phyloP scores from a whole-genome alignment of 2,797 vertebrate species.

The Melanotaenia trifasciata region DNA sequence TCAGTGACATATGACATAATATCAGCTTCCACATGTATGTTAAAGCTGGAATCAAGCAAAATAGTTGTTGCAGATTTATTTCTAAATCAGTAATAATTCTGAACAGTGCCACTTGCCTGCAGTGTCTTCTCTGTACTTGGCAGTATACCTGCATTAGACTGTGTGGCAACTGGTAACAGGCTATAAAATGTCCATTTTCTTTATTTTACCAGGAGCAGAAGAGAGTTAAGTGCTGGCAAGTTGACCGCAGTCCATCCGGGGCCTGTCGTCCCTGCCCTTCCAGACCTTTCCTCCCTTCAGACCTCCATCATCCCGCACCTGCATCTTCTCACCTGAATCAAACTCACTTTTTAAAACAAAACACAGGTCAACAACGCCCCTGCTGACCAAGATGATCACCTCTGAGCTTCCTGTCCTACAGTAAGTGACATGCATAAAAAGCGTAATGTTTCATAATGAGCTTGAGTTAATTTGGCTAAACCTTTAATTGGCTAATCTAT shows the following conservation, averaged over 20 bases:
- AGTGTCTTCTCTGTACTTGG: no score
- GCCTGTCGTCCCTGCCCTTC: conserved; percentile 51
- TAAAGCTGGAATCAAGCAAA: not conserved
- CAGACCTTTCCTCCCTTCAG: conserved; percentile 34
- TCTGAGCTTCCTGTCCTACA: conserved; percentile 97
- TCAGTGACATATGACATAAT: conserved; percentile 8
- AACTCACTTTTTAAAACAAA: conserved; percentile 34
- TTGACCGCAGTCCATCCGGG: conserved; percentile 52
- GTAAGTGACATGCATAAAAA: conserved; percentile 83
- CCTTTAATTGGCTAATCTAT: not conserved
- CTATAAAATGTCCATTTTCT: not conserved
- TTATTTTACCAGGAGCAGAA: conserved; percentile 50
- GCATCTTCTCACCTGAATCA: conserved; percentile 33
- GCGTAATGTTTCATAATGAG: not conserved
- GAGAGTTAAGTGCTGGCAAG: conserved; percentile 63
- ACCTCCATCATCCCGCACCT: conserved; percentile 14
- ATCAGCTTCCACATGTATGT: not conserved
- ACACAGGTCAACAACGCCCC: conserved; percentile 26
- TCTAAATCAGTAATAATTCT: not conserved
- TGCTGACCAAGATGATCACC: conserved; percentile 91
- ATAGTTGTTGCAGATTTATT: not conserved
- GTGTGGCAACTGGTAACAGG: not conserved
- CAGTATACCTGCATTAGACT: no score
- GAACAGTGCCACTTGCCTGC: not conserved
- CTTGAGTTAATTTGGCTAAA: not conserved